Percentiles rank a stretch among this genome's conserved stretches.
Evolutionary conservation across 2,797 vertebrate genomes (phyloP).

Genomic region (Amphiprion clarkii): DNA sequence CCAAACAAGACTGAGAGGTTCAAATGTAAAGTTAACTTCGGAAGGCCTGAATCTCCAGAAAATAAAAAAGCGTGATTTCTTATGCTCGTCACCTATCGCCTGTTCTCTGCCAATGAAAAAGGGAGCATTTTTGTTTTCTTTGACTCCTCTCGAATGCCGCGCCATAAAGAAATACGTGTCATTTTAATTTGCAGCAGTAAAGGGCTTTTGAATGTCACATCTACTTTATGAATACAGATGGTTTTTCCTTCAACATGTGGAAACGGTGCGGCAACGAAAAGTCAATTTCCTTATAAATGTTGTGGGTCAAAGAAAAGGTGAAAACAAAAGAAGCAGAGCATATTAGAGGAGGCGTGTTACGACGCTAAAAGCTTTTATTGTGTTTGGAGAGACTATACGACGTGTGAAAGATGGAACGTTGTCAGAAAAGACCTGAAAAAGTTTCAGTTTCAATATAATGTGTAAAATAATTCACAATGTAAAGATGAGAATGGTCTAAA

Average conservation of each 20-base stretch:
- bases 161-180: conserved; percentile 28
- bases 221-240: conserved; percentile 75
- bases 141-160: conserved; percentile 39
- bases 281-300: conserved; percentile 65
- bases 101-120: conserved; percentile 8
- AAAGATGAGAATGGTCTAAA: no score
- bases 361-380: conserved; percentile 1
- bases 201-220: conserved; percentile 76
- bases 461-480: no score
- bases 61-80: conserved; percentile 6
- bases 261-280: conserved; percentile 37
- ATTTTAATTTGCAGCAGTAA: conserved; percentile 56
- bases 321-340: neutral
- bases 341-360: neutral
- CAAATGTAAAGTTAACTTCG: conserved; percentile 44
- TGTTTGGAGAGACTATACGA: neutral
- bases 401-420: no score
- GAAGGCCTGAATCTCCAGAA: conserved; percentile 24
- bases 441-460: no score
- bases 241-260: conserved; percentile 15
- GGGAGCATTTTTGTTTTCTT: conserved; percentile 30
- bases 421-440: no score
- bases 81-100: conserved; percentile 19
- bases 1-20: conserved; percentile 26
- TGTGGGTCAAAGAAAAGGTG: conserved; percentile 56